Evolutionary conservation across 1,140 invertebrate species (phyloP), one percentile per base, ranked within the genome.

Genomic region (Luehdorfia chinensis): DNA sequence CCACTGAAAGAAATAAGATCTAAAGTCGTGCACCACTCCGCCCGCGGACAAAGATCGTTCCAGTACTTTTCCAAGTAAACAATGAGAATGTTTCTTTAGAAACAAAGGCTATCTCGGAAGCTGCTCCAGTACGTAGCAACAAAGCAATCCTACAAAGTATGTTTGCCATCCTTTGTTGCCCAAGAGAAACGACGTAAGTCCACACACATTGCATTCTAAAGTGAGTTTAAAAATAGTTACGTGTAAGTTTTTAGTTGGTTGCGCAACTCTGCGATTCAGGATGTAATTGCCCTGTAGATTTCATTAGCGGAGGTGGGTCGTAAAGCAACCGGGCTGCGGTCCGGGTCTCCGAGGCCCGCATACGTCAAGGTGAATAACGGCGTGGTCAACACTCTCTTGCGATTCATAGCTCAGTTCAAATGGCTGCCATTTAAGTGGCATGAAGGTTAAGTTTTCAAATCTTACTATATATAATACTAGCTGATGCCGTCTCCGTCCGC

Each of bases 201-300:
- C 11, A 30, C 11, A 30, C 18, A 4, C 9, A 36, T 4, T 11
- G 18, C 11, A 37, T 8, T 9, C 16, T 13, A 7, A 37, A 37
- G 7, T 37, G 34, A 11, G 18, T 18, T 23, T 37, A 19, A 37
- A 21, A 21, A 21, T 6, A 19, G 0, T 4, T 19, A 9, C 18
- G 34, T 21, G 11, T 37, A 23, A 37, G 21, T 19, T 37, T 12
- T n/a, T 6, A 7, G 12, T 21, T 15, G 2, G 1, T 8, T n/a
- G 33, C n/a, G n/a, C n/a, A n/a, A n/a, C n/a, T n/a, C n/a, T n/a
- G n/a, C 18, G 16, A 18, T 36, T 36, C 4, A 9, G 19, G 19
- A 6, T 21, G 34, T 37, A 37, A 37, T 37, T 37, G 33, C 33
- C 19, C 6, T 9, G 16, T n/a, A 37, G 18, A 37, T 37, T 37